Conservation (phyloP, 92 coral and sea anemone species). For the Phymanthus crucifer region DNA sequence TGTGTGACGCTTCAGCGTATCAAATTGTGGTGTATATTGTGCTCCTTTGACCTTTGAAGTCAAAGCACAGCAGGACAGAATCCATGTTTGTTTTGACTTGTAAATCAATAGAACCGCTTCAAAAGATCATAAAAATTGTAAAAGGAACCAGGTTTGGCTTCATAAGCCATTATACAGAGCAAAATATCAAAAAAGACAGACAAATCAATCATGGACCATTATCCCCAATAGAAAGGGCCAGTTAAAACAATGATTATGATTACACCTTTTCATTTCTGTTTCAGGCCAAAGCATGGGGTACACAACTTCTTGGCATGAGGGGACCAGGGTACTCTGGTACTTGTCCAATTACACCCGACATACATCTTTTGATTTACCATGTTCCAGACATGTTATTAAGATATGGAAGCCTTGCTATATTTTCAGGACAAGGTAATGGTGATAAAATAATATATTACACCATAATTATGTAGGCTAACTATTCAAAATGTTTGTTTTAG, state of each 20-base stretch:
- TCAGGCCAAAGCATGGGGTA: constrained; percentile 11
- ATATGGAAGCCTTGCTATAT: constrained; percentile 12
- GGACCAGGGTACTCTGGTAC: constrained; percentile 5
- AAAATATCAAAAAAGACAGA: background rate
- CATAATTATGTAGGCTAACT: background rate
- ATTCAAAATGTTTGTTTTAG: background rate
- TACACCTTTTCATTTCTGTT: background rate
- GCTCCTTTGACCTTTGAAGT: too few relatives aligned
- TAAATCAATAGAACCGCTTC: too few relatives aligned
- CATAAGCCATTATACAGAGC: background rate
- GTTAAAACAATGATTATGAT: background rate
- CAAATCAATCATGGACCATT: too few relatives aligned
- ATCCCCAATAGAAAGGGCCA: background rate
- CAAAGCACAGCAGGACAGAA: too few relatives aligned
- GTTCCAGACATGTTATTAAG: constrained; percentile 9
- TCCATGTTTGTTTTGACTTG: too few relatives aligned
- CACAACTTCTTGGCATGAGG: background rate
- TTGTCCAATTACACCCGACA: constrained; percentile 3
- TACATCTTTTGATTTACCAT: background rate
- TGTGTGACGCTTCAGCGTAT: too few relatives aligned
- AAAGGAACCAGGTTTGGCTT: background rate
- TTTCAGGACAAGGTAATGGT: constrained; percentile 15
- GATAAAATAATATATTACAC: background rate
- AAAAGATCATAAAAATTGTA: background rate
- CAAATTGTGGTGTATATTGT: too few relatives aligned